Evolutionary conservation across 2,113 vertebrate species (phyloP), one percentile per base, ranked within the genome.

Genomic region (Neolamprologus devosi): DNA sequence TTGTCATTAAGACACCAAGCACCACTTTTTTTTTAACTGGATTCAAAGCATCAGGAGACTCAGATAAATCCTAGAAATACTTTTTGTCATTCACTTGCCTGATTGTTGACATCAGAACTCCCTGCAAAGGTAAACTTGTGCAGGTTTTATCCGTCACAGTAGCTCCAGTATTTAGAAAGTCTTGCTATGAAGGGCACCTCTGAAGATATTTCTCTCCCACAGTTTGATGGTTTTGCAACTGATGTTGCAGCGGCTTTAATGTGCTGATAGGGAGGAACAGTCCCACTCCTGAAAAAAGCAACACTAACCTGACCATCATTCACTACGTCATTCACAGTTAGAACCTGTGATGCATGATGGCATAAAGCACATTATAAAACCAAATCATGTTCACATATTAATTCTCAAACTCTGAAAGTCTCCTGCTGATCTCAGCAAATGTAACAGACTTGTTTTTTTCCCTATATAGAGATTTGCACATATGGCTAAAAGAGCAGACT

Each of bases 71-170:
- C 3, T 26, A 73, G 13, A 45, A 26, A 73, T 26, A 73, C 8
- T 2, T 40, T 70, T 73, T 45, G 37, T 73, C 65, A 26, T 16
- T 16, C 65, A 3, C 21, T 45, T 73, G 65, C 37, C 2, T 45
- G 37, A 45, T 42, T 7, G n/a, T 70, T 70, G 65, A 70, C 35
- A 6, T 70, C 35, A 70, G 35, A 70, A 42, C 35, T 70, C 35
- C 35, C n/a, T 70, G 33, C 65, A 70, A 26, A 70, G 37, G 37
- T 23, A 40, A 63, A 70, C n/a, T 42, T 23, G n/a, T 42, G 37
- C 65, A 70, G 37, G 2, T 42, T 70, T 2, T 40, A 21, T 40
- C 63, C 0, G 0, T 2, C n/a, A 16, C 37, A 70, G 60, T 65
- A 37, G 60, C 19, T 65, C 3, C 33, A 37, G 33, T 65, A 65